Percentiles rank a stretch among this genome's conserved stretches.
phyloP scores from a whole-genome alignment of 2,113 vertebrate genomes.

The Lagopus muta region DNA sequence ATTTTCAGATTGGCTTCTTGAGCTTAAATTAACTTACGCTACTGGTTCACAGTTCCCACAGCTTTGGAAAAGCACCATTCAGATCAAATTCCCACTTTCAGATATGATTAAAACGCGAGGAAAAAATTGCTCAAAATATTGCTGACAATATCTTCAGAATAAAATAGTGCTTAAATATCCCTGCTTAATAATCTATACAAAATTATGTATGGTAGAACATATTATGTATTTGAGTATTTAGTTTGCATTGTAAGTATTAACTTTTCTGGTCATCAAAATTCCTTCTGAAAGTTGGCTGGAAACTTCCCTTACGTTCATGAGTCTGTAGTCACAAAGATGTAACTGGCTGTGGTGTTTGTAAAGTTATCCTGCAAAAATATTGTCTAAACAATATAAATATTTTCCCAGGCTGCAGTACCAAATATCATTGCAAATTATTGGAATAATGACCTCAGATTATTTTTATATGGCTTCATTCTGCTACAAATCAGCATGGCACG shows the following conservation, averaged over 20 bases:
- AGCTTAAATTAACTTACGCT: not conserved
- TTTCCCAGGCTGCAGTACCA: not conserved
- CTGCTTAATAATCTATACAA: not conserved
- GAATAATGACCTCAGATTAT: not conserved
- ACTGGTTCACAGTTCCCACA: not conserved
- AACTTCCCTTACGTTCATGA: not conserved
- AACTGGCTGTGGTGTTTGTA: not conserved
- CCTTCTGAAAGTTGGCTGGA: not conserved
- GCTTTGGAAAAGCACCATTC: not conserved
- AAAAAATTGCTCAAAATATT: not conserved
- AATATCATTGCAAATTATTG: not conserved
- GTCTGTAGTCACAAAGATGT: not conserved
- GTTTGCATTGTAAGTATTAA: not conserved
- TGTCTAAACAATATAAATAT: not conserved
- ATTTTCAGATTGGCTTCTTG: not conserved
- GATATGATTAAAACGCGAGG: not conserved
- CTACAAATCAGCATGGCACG: not conserved
- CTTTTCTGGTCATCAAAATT: not conserved
- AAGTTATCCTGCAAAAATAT: not conserved
- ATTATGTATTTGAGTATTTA: not conserved
- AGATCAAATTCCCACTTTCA: not conserved
- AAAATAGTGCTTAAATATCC: accelerated
- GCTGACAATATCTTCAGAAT: not conserved
- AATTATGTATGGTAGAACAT: not conserved
- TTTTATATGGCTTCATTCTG: not conserved